Base-by-base conservation (phyloP, 2,113 vertebrate species). In the Lonchura striata region DNA sequence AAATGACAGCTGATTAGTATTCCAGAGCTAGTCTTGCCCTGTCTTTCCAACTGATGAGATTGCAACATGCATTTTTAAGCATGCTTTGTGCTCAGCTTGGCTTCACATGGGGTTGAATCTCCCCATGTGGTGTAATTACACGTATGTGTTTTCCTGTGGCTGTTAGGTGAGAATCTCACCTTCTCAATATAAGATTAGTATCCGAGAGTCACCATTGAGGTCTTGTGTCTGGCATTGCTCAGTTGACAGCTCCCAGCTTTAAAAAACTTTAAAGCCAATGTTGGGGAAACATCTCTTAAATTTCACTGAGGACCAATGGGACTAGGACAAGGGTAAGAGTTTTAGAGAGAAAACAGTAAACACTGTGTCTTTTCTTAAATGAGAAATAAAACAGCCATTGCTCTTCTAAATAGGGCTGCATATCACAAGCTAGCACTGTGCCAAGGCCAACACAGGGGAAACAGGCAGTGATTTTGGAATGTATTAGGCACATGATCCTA, bases 141-240 rank as follows among this genome's bases (percentile, higher is more conserved):
- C 33, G 12, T 24, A 24, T 5, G 25, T 44, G n/a, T 1, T 1
- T 53, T 60, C 68, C n/a, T 0, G 2, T 25, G n/a, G 22, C 30
- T 64, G 84, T 27, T 33, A 78, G 46, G 30, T 39, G 77, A 79
- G 49, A 71, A 70, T 49, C 65, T 71, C 64, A 37, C 33, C 33
- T 42, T 70, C 41, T 63, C 16, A 49, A 30, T 0, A 2, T 24
- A 63, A 75, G 46, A 53, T 74, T 42, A 46, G n/a, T 30, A 49
- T 70, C 30, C 39, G 70, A 53, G 88, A 86, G 35, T 60, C 61
- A 76, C 10, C 46, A 53, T 8, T 0, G 0, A 89, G 41, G 57
- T 79, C 69, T 81, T 37, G 37, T n/a, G 30, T 37, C 47, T 77
- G 84, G 47, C 35, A 69, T 47, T 80, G 49, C 50, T 85, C 30